A percentile compares a stretch with the other conserved stretches of the same genome.
Evolutionary conservation across 2,888 invertebrate genomes (phyloP).

Genomic region (Megamerina dolium): DNA sequence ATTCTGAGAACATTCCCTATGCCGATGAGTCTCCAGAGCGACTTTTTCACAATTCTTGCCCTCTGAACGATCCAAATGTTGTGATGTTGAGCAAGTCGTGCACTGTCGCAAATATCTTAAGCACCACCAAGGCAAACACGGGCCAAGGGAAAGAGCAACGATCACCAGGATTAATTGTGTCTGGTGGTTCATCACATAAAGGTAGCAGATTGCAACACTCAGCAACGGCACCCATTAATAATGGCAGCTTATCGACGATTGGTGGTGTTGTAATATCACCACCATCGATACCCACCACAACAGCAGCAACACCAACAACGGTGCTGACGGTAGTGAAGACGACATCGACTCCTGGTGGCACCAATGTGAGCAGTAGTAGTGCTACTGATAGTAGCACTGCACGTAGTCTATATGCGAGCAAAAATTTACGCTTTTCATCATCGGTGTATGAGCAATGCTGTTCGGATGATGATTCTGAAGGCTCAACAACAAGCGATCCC

Average conservation of each 20-base stretch:
- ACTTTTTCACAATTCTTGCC: conserved; percentile 38
- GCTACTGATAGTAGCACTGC: conserved; percentile 8
- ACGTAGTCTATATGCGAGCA: conserved; percentile 29
- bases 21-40: conserved; percentile 63
- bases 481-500: conserved; percentile 47
- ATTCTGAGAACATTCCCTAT: conserved; percentile 62
- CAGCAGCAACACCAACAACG: conserved; percentile 35
- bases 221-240: conserved; percentile 37
- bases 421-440: conserved; percentile 41
- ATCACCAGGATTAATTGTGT: conserved; percentile 5
- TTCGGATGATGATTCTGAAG: conserved; percentile 46
- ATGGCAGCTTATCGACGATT: neutral
- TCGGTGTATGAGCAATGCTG: conserved; percentile 37
- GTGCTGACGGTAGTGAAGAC: conserved; percentile 20
- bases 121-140: conserved; percentile 15
- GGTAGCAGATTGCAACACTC: conserved; percentile 39
- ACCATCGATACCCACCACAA: no score
- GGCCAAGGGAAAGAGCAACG: conserved; percentile 18
- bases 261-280: conserved; percentile 28
- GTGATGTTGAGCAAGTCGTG: conserved; percentile 37
- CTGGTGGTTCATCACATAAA: conserved; percentile 25
- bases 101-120: conserved; percentile 27
- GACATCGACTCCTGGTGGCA: conserved; percentile 15
- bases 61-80: conserved; percentile 33
- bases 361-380: conserved; percentile 7